Evolutionary conservation across 2,797 vertebrate genomes (phyloP).

Genomic region (Peromyscus eremicus): DNA sequence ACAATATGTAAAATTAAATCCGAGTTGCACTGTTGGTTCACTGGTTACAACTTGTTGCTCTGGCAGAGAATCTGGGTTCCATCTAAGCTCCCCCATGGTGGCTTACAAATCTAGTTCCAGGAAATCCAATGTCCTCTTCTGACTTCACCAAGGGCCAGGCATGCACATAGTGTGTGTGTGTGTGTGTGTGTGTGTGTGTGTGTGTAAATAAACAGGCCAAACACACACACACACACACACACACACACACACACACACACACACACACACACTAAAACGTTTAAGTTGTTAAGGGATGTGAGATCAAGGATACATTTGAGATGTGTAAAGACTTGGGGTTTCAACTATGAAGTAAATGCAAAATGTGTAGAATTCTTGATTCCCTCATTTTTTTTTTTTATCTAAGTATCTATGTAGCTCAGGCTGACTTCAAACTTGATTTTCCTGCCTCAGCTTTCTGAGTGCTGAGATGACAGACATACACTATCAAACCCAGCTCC

Average conservation of each 20-base stretch:
- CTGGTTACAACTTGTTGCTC: neutral
- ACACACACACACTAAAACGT: neutral
- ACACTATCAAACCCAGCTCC: too few species aligned
- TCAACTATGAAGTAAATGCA: conserved; percentile 37
- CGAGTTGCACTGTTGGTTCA: neutral
- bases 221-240: neutral
- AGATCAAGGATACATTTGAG: neutral
- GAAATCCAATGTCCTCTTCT: neutral
- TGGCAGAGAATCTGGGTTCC: neutral
- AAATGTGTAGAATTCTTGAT: conserved; percentile 31
- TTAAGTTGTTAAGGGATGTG: neutral
- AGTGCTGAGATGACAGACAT: neutral
- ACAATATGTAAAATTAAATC: neutral
- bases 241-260: neutral
- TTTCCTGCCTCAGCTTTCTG: neutral
- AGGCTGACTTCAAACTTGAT: neutral
- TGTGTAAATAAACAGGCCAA: neutral
- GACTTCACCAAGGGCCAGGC: neutral
- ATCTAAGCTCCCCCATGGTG: neutral
- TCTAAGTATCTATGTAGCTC: neutral
- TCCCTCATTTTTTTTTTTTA: neutral
- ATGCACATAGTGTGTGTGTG: neutral
- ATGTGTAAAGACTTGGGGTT: conserved; percentile 8
- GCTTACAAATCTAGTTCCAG: neutral
- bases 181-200: fast-evolving